A percentile compares a stretch with the other conserved stretches of the same genome.
These are phyloP conservation scores for Lepus timidus DNA, from an alignment of 2,113 vertebrate species.

Conservation along the genomic window DNA sequence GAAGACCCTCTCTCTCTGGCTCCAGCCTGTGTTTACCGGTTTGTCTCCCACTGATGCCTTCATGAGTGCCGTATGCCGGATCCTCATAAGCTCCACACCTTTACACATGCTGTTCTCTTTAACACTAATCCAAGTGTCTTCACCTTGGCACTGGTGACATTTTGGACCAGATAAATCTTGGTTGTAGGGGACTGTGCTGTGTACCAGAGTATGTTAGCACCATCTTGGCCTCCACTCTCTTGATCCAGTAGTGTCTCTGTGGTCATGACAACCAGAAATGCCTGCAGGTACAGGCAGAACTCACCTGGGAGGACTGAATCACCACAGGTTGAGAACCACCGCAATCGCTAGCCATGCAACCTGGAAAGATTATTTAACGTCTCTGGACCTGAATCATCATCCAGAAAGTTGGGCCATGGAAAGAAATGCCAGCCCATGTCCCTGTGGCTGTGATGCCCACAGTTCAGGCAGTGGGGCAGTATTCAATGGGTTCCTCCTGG, in stretches of 20 bases:
- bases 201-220: not conserved
- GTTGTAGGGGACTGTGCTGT: rapidly evolving
- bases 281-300: not conserved
- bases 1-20: not conserved
- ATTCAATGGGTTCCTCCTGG: not conserved
- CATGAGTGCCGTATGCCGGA: no score
- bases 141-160: not conserved
- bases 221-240: not conserved
- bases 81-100: not conserved
- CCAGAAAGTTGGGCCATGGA: not conserved
- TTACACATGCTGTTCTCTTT: not conserved
- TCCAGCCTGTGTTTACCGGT: not conserved
- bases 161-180: not conserved
- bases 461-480: not conserved
- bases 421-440: not conserved
- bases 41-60: not conserved
- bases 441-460: not conserved
- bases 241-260: not conserved
- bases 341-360: not conserved
- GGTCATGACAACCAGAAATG: not conserved
- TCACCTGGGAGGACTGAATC: not conserved
- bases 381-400: not conserved
- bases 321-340: not conserved
- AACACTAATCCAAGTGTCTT: not conserved
- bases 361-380: conserved; percentile 21